Base-by-base conservation (phyloP, 2,797 vertebrate species). In the Enteromius afrohamiltoni region DNA sequence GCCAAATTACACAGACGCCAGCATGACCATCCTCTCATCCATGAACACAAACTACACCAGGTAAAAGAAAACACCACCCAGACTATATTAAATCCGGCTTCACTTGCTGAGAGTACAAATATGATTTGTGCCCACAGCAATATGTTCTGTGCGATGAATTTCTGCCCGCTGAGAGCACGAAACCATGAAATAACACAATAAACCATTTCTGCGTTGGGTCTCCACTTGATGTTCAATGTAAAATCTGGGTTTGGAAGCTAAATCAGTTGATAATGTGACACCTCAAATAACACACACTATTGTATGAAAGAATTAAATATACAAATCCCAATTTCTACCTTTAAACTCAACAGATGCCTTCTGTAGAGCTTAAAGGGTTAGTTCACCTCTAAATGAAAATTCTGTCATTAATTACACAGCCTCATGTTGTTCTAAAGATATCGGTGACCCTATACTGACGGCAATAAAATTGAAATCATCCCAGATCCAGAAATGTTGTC, bases 11-110 rank as follows among this genome's bases (percentile, higher is more conserved):
- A 55, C 21, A 55, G 51, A 40, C 4, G 73, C 31, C 51, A 55
- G 9, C 11, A 26, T 31, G 17, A 29, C 31, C 21, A 74, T 26
- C 21, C 13, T 58, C 21, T 40, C n/a, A 40, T 17, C 23, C 75
- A 62, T 17, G 2, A 62, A 62, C 37, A 29, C 42, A 76, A 77
- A 77, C 8, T 3, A 26, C 29, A 37, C 8, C 40, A 23, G n/a
- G 31, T 34, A 55, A 58, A 37, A 19, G 34, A 77, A 17, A 77
- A 60, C 34, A 60, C 3, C 0, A 21, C 26, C 26, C 26, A 31
- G 17, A 4, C 71, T 55, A 55, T 74, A 55, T 75, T 75, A 55
- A 55, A 55, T 75, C n/a, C 31, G 37, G 19, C 9, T 75, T 77
- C 11, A 26, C 53, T 23, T 26, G 34, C 55, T 77, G 53, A 1